Evolutionary conservation across 2,113 vertebrate species (phyloP).

Genomic region (Falcunculus frontatus): DNA sequence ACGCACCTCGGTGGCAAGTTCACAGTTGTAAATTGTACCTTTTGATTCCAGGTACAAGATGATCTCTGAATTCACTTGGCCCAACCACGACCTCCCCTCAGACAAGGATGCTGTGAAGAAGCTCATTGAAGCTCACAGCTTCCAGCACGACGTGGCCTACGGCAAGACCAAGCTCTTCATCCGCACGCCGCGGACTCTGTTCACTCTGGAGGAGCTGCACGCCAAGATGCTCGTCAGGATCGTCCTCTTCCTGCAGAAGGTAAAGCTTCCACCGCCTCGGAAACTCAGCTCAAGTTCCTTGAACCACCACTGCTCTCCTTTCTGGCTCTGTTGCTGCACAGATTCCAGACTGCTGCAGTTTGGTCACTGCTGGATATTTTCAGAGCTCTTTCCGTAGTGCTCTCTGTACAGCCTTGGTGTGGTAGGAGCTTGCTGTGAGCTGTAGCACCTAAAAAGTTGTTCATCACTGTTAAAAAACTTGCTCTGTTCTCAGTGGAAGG

Average conservation of each 20-base stretch:
- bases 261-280: conserved; percentile 27
- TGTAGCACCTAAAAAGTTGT: not conserved
- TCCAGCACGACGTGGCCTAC: conserved; percentile 91
- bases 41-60: conserved; percentile 87
- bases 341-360: not conserved
- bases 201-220: conserved; percentile 92
- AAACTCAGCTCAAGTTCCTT: not conserved
- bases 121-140: conserved; percentile 85
- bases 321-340: not conserved
- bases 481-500: not conserved
- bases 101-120: conserved; percentile 88
- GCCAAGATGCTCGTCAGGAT: conserved; percentile 89
- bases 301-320: not conserved
- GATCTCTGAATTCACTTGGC: conserved; percentile 97
- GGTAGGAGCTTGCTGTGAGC: not conserved
- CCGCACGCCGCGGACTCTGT: conserved; percentile 90
- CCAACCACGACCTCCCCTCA: conserved; percentile 89
- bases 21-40: not conserved
- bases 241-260: conserved; percentile 97
- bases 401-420: not conserved
- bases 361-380: not conserved
- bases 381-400: not conserved
- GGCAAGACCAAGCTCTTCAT: conserved; percentile 97
- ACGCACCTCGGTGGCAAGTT: not conserved
- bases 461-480: not conserved